Evolutionary conservation across 2,888 invertebrate genomes (phyloP).

Genomic region (Charanyca ferruginea): DNA sequence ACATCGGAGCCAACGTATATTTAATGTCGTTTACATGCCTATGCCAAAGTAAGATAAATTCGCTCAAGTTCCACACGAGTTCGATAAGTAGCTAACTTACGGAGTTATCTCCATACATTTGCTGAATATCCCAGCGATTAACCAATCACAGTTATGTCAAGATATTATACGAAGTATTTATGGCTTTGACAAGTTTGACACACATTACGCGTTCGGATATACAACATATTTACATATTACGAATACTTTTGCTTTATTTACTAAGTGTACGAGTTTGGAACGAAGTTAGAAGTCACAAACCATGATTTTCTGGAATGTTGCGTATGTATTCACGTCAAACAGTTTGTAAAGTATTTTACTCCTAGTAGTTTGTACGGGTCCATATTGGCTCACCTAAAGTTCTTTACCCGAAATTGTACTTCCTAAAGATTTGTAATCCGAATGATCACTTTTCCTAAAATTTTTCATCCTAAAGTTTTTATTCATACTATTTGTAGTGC

Average conservation of each 20-base stretch:
- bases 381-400: too few relatives aligned
- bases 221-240: constrained; percentile 49
- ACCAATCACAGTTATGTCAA: constrained; percentile 62
- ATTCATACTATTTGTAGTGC: too few relatives aligned
- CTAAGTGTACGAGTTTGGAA: constrained; percentile 17
- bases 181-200: constrained; percentile 59
- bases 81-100: constrained; percentile 71
- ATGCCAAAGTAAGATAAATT: constrained; percentile 71
- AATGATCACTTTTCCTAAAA: too few relatives aligned
- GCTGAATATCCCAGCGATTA: constrained; percentile 66
- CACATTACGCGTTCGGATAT: constrained; percentile 43
- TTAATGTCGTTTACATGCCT: constrained; percentile 67
- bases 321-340: neutral
- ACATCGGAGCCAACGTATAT: constrained; percentile 55
- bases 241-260: constrained; percentile 49
- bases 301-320: constrained; percentile 13
- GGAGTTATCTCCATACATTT: constrained; percentile 69
- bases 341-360: neutral
- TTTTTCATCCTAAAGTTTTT: too few relatives aligned
- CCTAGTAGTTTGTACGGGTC: too few relatives aligned
- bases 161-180: constrained; percentile 58
- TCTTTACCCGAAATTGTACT: too few relatives aligned
- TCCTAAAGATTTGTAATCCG: too few relatives aligned
- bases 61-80: constrained; percentile 67
- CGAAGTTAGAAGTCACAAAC: constrained; percentile 14